Base-by-base conservation (phyloP, 2,888 invertebrate genomes). In the Lasioglossum villosulum region DNA sequence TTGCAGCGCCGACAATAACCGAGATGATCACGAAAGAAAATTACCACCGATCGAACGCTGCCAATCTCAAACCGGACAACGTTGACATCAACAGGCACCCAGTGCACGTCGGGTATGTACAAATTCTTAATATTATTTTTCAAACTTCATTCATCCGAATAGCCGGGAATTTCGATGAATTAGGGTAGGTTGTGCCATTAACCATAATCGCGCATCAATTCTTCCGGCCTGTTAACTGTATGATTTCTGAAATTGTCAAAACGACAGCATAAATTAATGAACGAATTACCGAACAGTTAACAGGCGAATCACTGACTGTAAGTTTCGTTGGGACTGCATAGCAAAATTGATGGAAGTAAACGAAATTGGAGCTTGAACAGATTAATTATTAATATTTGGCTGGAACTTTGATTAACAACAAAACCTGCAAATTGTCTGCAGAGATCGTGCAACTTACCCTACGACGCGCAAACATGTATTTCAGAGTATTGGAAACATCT, bases 31-130 rank as follows among this genome's bases (percentile, higher is more conserved):
- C 94, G 80, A 95, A 95, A 92, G 95, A 95, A 78, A 95, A 92
- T 87, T 96, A 95, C 89, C 94, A 95, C 79, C 95, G 95, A 80
- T 92, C 95, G 75, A 95, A 94, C 68, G 96, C 96, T 23, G 96
- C 95, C 75, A 96, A 96, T 92, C 96, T 97, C 91, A 96, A 95
- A 34, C 95, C 96, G 8, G 97, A 97, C 91, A 97, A 97, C 94
- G 95, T 96, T n/a, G 96, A 96, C 91, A 96, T 97, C 88, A 96
- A 96, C 81, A 95, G 96, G 85, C 96, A 96, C 90, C 97, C 97
- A 27, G 96, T 97, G 78, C 96, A 97, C 93, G 96, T 96, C 90
- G 97, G 97, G 97, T 97, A 96, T 95, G 96, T 96, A 91, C 83
- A 39, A 30, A 73, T 37, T 14, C 39, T 27, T 37, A 4, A 6